These are phyloP conservation scores for Aplodontia rufa DNA, from an alignment of 2,113 vertebrate species.

Conservation along the genomic window DNA sequence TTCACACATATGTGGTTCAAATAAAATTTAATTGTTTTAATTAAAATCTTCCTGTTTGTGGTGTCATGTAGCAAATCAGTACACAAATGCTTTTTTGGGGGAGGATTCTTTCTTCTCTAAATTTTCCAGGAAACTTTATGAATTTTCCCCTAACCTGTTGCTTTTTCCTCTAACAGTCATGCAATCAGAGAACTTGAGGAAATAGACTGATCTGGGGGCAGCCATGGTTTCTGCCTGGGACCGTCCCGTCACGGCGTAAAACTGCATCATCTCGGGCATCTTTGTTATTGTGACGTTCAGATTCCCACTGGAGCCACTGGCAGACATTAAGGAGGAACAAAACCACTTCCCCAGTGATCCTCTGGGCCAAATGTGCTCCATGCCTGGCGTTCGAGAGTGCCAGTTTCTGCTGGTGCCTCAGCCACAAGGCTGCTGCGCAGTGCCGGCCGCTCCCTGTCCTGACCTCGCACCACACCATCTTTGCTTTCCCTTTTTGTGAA, in stretches of 20 bases:
- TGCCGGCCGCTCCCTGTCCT: neutral
- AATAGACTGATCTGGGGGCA: accelerated
- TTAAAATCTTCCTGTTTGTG: neutral
- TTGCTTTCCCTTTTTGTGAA: neutral
- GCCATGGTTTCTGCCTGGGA: neutral
- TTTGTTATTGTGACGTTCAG: neutral
- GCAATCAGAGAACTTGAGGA: neutral
- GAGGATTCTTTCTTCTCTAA: neutral
- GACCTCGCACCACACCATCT: neutral
- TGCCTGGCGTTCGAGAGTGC: neutral
- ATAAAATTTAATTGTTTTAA: neutral
- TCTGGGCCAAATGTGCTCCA: neutral
- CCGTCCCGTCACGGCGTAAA: no score
- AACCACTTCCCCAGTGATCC: accelerated
- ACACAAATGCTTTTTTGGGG: neutral
- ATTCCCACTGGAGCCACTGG: neutral
- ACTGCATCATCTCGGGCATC: neutral
- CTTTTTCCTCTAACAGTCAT: neutral
- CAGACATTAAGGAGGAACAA: neutral
- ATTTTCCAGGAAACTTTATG: neutral
- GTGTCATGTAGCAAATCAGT: neutral
- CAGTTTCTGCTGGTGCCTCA: neutral
- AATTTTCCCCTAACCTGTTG: neutral
- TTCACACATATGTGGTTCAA: neutral
- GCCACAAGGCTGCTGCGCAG: no score